phyloP scores from a whole-genome alignment of 2,113 vertebrate species.

The Delphinus delphis region DNA sequence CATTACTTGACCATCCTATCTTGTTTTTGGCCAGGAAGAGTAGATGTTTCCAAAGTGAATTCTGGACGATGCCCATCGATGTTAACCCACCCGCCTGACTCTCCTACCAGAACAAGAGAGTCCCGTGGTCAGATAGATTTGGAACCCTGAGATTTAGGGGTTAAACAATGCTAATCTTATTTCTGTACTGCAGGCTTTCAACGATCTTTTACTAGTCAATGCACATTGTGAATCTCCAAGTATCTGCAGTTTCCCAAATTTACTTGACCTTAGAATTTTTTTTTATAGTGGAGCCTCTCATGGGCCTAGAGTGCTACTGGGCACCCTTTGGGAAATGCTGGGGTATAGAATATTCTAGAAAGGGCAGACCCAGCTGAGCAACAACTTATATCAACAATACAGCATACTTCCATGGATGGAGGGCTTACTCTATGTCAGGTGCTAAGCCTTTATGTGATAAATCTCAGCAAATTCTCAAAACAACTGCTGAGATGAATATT shows the following conservation, averaged over 20 bases:
- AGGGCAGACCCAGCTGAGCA: neutral
- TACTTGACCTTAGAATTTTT: neutral
- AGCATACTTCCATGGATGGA: neutral
- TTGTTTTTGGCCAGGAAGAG: neutral
- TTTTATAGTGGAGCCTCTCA: neutral
- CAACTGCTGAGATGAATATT: neutral
- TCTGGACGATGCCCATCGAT: neutral
- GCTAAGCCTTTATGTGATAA: neutral
- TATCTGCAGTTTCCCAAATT: neutral
- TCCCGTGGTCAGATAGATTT: neutral
- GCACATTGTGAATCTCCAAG: neutral
- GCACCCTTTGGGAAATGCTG: neutral
- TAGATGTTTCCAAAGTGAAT: neutral
- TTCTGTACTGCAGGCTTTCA: neutral
- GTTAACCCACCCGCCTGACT: neutral
- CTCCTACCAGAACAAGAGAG: neutral
- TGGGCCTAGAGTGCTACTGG: neutral
- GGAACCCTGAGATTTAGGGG: neutral
- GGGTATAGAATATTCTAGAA: constrained; percentile 17
- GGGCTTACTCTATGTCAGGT: neutral
- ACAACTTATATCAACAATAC: neutral
- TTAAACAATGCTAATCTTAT: neutral
- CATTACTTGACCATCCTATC: neutral
- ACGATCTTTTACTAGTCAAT: neutral
- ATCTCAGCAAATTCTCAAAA: neutral